Base-by-base conservation (phyloP, 2,797 vertebrate genomes). In the Melanotaenia maccullochi region DNA sequence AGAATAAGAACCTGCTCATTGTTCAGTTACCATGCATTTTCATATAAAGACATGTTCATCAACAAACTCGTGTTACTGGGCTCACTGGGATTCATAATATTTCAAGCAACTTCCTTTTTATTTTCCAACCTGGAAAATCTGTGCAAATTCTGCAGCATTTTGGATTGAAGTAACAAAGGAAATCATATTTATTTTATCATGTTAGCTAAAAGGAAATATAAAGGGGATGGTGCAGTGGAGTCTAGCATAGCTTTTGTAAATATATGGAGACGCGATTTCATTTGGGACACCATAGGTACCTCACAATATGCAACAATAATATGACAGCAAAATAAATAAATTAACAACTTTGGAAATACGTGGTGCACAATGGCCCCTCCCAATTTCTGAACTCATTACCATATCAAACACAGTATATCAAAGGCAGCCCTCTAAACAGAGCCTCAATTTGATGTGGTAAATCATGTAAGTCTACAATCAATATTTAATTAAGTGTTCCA, bases 401-500 rank as follows among this genome's bases (percentile, higher is more conserved):
- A 94, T 90, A 92, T 95, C 88, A 91, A 90, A 87, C 71, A 58
- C 67, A 76, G 72, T 13, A 16, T 63, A 87, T 92, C 91, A 94
- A 94, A 94, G 88, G 82, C 90, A 78, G 89, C 75, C 85, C 82
- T 91, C 89, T 81, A 64, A 91, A 90, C 60, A 84, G 74, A 89
- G 82, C 70, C 83, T 80, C 69, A 65, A 92, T 92, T 91, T 93
- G 88, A 92, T 90, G 89, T 88, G 84, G 86, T 92, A 92, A 93
- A 93, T 87, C 85, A 90, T 90, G 91, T 86, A 94, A 93, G 89
- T 88, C 85, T 81, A 79, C 83, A 91, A 93, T 95, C 91, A 93
- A 94, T 94, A 92, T 93, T 94, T 93, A 90, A 94, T 93, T 90
- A 94, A 90, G 88, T 74, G 82, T 88, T 93, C 71, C 67, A 92